Conservation (phyloP, 2,888 invertebrate genomes). For the Slavum lentiscoides region DNA sequence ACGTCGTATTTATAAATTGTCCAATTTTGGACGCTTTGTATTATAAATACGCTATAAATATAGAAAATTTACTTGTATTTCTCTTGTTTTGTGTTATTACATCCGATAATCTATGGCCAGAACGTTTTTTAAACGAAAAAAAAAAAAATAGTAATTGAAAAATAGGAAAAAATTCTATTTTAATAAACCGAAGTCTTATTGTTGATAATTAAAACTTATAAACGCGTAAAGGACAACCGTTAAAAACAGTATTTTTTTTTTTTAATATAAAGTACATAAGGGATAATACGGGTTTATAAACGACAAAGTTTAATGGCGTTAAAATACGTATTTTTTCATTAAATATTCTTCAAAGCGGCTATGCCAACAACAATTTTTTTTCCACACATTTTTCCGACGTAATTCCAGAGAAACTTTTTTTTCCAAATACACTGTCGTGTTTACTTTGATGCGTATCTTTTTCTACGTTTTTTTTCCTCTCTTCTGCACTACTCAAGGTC, state of each 20-base stretch:
- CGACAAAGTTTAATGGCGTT: not conserved
- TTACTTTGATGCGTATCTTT: slow-evolving; percentile 21
- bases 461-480: not conserved
- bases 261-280: not conserved
- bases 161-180: not conserved
- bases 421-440: not conserved
- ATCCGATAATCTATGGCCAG: too few species aligned
- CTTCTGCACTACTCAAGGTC: too few species aligned
- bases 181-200: not conserved
- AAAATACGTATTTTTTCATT: not conserved
- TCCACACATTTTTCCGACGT: too few species aligned
- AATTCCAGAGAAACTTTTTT: slow-evolving; percentile 21
- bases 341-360: slow-evolving; percentile 1
- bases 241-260: too few species aligned
- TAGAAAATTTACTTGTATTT: too few species aligned
- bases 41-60: too few species aligned
- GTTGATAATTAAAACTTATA: not conserved
- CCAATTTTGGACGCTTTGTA: too few species aligned
- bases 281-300: not conserved
- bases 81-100: too few species aligned
- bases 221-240: not conserved
- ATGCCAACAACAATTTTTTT: not conserved
- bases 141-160: too few species aligned
- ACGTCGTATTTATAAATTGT: too few species aligned
- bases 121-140: too few species aligned